Conservation (phyloP, 1,140 invertebrate genomes). For the Babylonia areolata region DNA sequence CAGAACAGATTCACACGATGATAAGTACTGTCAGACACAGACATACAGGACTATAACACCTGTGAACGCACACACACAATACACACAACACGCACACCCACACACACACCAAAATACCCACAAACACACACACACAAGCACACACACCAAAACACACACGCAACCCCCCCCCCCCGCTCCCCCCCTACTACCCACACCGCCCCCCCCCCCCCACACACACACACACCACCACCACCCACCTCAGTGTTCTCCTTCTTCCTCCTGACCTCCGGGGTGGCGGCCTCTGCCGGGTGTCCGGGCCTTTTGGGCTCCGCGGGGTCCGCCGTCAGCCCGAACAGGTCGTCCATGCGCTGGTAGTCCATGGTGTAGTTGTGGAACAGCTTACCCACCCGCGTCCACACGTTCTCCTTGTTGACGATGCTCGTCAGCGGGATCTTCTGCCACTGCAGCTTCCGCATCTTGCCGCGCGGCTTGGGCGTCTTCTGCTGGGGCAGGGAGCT, state of each 20-base stretch:
- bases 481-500: slow-evolving; percentile 69
- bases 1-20: too few species aligned
- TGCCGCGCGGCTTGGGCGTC: slow-evolving; percentile 68
- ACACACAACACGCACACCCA: not conserved
- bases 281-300: slow-evolving; percentile 30
- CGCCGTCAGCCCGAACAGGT: slow-evolving; percentile 65
- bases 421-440: slow-evolving; percentile 71
- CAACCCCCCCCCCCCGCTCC: too few species aligned
- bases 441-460: slow-evolving; percentile 73
- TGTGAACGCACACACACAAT: not conserved
- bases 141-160: not conserved
- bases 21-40: too few species aligned
- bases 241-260: slow-evolving; percentile 69
- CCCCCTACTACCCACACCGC: too few species aligned
- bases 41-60: too few species aligned
- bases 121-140: not conserved
- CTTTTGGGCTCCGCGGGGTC: slow-evolving; percentile 38
- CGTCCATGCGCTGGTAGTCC: slow-evolving; percentile 73
- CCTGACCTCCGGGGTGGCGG: slow-evolving; percentile 60
- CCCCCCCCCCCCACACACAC: too few species aligned
- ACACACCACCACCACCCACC: slow-evolving; percentile 48
- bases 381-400: slow-evolving; percentile 90
- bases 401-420: slow-evolving; percentile 67
- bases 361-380: slow-evolving; percentile 84
- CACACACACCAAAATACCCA: not conserved